Evolutionary conservation across 2,888 invertebrate genomes (phyloP).

Genomic region (Antitype chi): DNA sequence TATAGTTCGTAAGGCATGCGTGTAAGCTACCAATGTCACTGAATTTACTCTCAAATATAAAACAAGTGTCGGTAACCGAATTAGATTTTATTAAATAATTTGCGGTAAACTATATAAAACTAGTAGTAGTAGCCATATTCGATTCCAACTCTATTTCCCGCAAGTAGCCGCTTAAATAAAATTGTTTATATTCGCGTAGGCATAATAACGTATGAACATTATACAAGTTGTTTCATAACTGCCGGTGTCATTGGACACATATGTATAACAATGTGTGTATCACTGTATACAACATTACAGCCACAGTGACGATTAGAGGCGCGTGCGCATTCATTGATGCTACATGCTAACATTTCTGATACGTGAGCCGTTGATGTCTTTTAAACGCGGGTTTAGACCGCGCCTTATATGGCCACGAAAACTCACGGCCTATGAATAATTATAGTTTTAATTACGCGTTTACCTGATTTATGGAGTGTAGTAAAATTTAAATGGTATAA

Average conservation of each 20-base stretch:
- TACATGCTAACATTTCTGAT: conserved; percentile 64
- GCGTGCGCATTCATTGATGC: conserved; percentile 68
- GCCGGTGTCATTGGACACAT: conserved; percentile 72
- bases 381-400: conserved; percentile 67
- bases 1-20: background rate
- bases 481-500: conserved; percentile 52
- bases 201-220: conserved; percentile 64
- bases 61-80: background rate
- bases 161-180: conserved; percentile 38
- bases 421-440: conserved; percentile 56
- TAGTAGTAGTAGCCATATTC: conserved; percentile 14
- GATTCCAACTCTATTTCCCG: conserved; percentile 49
- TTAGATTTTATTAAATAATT: conserved; percentile 16
- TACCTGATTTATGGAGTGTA: conserved; percentile 57
- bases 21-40: conserved; percentile 3
- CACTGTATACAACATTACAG: conserved; percentile 27
- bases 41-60: conserved; percentile 2
- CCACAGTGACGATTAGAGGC: conserved; percentile 52
- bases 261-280: conserved; percentile 62
- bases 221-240: conserved; percentile 69
- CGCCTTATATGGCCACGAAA: conserved; percentile 56
- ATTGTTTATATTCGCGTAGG: conserved; percentile 65
- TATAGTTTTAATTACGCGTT: conserved; percentile 54
- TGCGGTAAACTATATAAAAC: conserved; percentile 26
- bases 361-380: conserved; percentile 78